A percentile compares a stretch with the other conserved stretches of the same genome.
Conservation (phyloP, 2,113 vertebrate species). For the Zosterops borbonicus region DNA sequence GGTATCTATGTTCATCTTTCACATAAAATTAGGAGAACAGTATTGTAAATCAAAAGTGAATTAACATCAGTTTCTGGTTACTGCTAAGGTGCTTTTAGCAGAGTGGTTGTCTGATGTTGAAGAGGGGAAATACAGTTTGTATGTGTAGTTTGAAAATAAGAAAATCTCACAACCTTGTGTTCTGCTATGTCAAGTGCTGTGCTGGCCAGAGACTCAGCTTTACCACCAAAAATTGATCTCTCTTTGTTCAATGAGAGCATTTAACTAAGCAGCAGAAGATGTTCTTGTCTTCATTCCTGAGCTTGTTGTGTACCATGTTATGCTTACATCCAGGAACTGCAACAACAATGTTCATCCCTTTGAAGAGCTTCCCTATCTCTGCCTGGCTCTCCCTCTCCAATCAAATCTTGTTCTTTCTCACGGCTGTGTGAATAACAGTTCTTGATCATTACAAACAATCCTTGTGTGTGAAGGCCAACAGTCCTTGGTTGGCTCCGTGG, state of each 20-base stretch:
- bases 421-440: background rate
- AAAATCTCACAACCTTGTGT: background rate
- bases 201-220: background rate
- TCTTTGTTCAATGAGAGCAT: background rate
- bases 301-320: background rate
- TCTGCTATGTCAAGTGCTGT: background rate
- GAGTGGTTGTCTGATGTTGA: background rate
- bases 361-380: background rate
- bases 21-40: background rate
- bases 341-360: background rate
- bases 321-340: background rate
- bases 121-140: background rate
- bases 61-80: background rate
- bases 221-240: background rate
- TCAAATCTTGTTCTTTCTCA: background rate
- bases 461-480: background rate
- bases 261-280: background rate
- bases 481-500: background rate
- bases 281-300: background rate
- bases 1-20: background rate
- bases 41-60: background rate
- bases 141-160: background rate
- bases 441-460: background rate
- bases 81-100: background rate
- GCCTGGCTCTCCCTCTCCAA: background rate